Conservation (phyloP, 1,140 invertebrate genomes). For the Neodiprion fabricii region DNA sequence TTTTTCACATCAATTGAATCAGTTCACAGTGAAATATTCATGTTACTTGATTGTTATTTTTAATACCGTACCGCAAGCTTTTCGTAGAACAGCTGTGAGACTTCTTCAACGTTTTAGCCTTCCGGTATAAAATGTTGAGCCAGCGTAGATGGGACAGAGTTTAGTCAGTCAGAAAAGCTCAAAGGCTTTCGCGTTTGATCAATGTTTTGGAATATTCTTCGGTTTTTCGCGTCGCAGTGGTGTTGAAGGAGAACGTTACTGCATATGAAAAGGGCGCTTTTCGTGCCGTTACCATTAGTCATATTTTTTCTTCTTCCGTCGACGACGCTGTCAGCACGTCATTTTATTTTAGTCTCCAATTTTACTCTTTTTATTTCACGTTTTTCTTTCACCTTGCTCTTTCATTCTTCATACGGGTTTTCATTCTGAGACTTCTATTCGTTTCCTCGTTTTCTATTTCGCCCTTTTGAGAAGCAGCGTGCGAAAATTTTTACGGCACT, state of each 20-base stretch:
- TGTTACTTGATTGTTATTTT: too few relatives aligned
- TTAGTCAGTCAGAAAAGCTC: not conserved
- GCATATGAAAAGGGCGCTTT: too few relatives aligned
- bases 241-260: not conserved
- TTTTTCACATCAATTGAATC: too few relatives aligned
- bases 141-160: not conserved
- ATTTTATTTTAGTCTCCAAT: too few relatives aligned
- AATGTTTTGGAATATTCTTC: not conserved
- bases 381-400: not conserved
- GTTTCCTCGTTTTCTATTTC: not conserved
- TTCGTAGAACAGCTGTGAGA: too few relatives aligned
- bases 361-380: not conserved
- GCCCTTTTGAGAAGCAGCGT: too few relatives aligned
- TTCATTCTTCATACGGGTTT: not conserved
- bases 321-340: too few relatives aligned
- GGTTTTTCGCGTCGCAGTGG: not conserved
- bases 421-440: not conserved
- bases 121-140: not conserved
- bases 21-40: too few relatives aligned
- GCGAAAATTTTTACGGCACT: too few relatives aligned
- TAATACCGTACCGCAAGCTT: too few relatives aligned
- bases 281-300: too few relatives aligned
- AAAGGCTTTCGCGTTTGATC: slow-evolving; percentile 7
- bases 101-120: not conserved
- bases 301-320: too few relatives aligned